Percentiles rank a stretch among this genome's conserved stretches.
These are phyloP conservation scores for Oreocharis arfaki DNA, from an alignment of 2,113 vertebrate species.

Conservation along the genomic window DNA sequence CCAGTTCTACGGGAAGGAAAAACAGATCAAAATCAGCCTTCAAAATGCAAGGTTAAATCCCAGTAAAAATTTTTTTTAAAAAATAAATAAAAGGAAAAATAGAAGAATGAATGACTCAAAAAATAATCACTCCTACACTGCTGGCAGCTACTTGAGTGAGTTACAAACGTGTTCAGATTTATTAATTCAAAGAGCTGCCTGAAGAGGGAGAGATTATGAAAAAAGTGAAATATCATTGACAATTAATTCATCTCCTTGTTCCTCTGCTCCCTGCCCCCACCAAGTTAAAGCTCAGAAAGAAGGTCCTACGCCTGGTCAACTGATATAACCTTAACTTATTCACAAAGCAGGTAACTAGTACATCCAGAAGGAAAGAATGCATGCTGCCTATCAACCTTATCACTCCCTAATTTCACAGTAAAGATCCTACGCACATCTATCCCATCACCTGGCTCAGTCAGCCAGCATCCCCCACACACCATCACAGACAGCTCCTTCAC, in stretches of 20 bases:
- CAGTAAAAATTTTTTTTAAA: background rate
- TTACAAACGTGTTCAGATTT: background rate
- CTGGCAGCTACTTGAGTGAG: background rate
- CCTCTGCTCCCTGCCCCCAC: background rate
- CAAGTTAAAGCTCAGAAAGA: background rate
- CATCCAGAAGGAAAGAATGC: background rate
- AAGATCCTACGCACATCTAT: no score
- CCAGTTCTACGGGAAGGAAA: background rate
- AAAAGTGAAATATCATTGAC: background rate
- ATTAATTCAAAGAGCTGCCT: background rate
- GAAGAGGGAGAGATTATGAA: background rate
- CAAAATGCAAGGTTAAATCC: background rate
- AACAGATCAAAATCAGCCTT: background rate
- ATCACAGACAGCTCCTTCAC: background rate
- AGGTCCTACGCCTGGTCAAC: background rate
- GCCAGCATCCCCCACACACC: fast-evolving
- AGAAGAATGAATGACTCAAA: background rate
- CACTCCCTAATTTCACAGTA: background rate
- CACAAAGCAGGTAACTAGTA: background rate
- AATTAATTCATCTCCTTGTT: background rate
- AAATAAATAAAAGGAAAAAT: background rate
- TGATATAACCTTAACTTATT: background rate
- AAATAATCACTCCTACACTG: background rate
- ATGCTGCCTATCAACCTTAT: no score
- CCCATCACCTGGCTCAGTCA: background rate